Conservation (phyloP, 2,888 invertebrate genomes). For the Pogonocherus hispidulus region DNA sequence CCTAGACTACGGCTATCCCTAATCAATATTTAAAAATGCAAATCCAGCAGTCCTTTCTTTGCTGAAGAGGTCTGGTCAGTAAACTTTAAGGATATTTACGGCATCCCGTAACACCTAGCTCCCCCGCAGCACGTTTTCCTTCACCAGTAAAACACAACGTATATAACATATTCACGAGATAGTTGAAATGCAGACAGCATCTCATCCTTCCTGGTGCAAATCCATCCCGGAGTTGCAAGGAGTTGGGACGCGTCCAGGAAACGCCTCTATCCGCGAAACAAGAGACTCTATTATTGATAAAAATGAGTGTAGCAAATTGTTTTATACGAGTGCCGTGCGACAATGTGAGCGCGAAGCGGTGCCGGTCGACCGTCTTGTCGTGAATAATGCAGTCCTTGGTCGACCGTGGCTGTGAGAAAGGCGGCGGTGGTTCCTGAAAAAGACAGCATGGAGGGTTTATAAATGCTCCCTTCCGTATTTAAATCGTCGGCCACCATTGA, state of each 20-base stretch:
- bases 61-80: neutral
- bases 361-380: constrained; percentile 57
- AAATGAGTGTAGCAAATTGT: constrained; percentile 67
- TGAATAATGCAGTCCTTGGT: constrained; percentile 62
- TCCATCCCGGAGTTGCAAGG: constrained; percentile 47
- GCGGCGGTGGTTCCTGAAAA: neutral
- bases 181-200: constrained; percentile 58
- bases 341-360: constrained; percentile 51
- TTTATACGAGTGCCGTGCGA: constrained; percentile 66
- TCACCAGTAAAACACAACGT: constrained; percentile 15
- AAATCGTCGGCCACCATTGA: neutral
- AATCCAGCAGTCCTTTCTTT: too few relatives aligned
- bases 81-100: constrained; percentile 2
- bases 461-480: constrained; percentile 3
- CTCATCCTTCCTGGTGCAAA: constrained; percentile 47
- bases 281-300: constrained; percentile 67
- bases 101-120: neutral
- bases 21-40: too few relatives aligned
- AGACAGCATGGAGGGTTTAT: neutral
- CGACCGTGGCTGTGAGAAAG: constrained; percentile 44
- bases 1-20: too few relatives aligned
- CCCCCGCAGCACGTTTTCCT: constrained; percentile 1
- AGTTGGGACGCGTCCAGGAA: constrained; percentile 19
- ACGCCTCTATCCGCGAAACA: constrained; percentile 53
- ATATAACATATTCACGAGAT: constrained; percentile 49